Base-by-base conservation (phyloP, 2,888 invertebrate genomes). In the Formica aserva region DNA sequence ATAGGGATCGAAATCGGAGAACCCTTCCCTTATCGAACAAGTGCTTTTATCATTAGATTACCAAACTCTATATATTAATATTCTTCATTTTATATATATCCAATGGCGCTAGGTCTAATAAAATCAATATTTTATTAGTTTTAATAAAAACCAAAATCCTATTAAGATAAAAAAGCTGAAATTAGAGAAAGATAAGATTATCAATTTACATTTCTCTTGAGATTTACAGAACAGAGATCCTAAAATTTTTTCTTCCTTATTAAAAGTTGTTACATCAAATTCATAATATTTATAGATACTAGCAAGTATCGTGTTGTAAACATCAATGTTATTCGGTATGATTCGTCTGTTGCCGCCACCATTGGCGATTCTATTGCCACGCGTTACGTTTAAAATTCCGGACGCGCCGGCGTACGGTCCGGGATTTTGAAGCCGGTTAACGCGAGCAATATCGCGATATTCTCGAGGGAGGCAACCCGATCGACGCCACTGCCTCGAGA, bases 371-470 rank as follows among this genome's bases (percentile, higher is more conserved):
- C 74, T 74, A 60, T 29, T 82, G 82, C 60, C 72, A 52, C 82
- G 29, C 38, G 69, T 26, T 4, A n/a, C 76, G 82, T 77, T 89
- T 88, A 87, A 90, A 87, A 90, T 89, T 90, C 89, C 82, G 29
- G 60, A 22, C 80, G 76, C 82, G 80, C 32, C 22, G 74, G 45
- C 5, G 77, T 77, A 66, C 85, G 88, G 75, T 87, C 78, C 82
- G 76, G 83, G 89, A 90, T 89, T 89, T 87, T 87, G 87, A 89
- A 86, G 88, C 83, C 84, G 89, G 83, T 88, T 89, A 90, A 78
- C 88, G 83, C 65, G 38, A 82, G 84, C 89, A 85, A 89, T 89
- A 88, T 80, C 84, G 67, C 82, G 83, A 69, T 75, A 66, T 82
- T 63, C 78, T 72, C 75, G 65, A 52, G 86, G 41, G 84, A 41